Base-by-base conservation (phyloP, 2,888 invertebrate genomes). In the Trachelus troglodyta region DNA sequence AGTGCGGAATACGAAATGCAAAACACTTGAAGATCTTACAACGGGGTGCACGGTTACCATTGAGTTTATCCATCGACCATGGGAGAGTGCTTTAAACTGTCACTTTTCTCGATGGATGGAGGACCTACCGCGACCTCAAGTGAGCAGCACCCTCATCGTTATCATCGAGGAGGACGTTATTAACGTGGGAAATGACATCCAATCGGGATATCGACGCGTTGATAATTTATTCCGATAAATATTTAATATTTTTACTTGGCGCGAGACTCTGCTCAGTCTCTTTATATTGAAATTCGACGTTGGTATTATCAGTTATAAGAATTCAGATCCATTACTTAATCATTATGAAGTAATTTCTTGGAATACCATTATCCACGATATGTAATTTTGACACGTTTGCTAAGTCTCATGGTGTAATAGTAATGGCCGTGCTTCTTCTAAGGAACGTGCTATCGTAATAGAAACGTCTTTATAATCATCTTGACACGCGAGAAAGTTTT, bases 1-100 rank as follows among this genome's bases (percentile, higher is more conserved):
- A 71, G 71, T 31, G 71, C 31, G 71, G 71, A 71, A 71, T 34
- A 71, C 71, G 71, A 71, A 71, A 71, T 34, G 34, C 71, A 34
- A 71, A 71, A 71, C 71, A 71, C 71, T 71, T 15, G 33, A 34
- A 9, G 71, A 71, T 71, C 71, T 71, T 56, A 56, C 31, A 34
- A 15, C 34, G 12, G 33, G 71, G 71, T 71, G 71, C 34, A 71
- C 71, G 33, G 33, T 71, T 71, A 71, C 71, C 71, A 71, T 31
- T 34, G 31, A 71, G 71, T 71, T 71, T 31, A 12, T 71, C 71
- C 33, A 23, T 56, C 56, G 56, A 23, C 56, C 56, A 23, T 56
- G 56, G 56, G 23, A 56, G 56, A 56, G 56, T 56, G 2, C 23
- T 56, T 56, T 56, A 56, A 56, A 56, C 56, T 56, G 56, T 56